These are phyloP conservation scores for Palaemon carinicauda DNA, from an alignment of 1,140 invertebrate species.

Conservation along the genomic window DNA sequence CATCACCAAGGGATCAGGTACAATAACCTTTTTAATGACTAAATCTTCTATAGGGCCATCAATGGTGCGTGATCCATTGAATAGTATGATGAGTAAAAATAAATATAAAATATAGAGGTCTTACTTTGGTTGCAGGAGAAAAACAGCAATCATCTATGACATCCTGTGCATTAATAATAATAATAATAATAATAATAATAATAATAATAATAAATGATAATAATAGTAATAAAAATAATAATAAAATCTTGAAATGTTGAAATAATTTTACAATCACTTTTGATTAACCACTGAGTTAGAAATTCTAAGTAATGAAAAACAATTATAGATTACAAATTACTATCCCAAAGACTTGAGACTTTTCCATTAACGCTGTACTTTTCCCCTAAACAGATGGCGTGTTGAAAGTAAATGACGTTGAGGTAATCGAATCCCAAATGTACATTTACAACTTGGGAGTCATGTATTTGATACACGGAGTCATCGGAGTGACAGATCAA, in stretches of 20 bases:
- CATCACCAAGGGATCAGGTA: conserved; percentile 61
- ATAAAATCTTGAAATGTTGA: too few relatives aligned
- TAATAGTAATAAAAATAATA: too few relatives aligned
- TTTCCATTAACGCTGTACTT: not conserved
- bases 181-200: too few relatives aligned
- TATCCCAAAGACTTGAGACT: not conserved
- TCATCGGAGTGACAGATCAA: conserved; percentile 23
- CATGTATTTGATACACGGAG: conserved; percentile 28
- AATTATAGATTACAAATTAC: not conserved
- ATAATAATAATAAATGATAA: too few relatives aligned
- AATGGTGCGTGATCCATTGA: too few relatives aligned
- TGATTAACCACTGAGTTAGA: not conserved
- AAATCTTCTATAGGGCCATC: too few relatives aligned
- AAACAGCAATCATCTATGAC: too few relatives aligned
- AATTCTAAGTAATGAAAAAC: too few relatives aligned
- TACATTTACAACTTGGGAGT: conserved; percentile 44
- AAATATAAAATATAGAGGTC: not conserved
- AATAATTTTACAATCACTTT: too few relatives aligned
- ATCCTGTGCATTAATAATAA: too few relatives aligned
- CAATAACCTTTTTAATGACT: not conserved
- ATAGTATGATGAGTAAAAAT: too few relatives aligned
- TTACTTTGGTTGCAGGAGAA: not conserved
- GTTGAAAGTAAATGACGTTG: not conserved
- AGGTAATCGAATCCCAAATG: not conserved
- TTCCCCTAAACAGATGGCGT: not conserved